Evolutionary conservation across 2,888 invertebrate species (phyloP), one percentile per base, ranked within the genome.

Genomic region (Idaea straminata): DNA sequence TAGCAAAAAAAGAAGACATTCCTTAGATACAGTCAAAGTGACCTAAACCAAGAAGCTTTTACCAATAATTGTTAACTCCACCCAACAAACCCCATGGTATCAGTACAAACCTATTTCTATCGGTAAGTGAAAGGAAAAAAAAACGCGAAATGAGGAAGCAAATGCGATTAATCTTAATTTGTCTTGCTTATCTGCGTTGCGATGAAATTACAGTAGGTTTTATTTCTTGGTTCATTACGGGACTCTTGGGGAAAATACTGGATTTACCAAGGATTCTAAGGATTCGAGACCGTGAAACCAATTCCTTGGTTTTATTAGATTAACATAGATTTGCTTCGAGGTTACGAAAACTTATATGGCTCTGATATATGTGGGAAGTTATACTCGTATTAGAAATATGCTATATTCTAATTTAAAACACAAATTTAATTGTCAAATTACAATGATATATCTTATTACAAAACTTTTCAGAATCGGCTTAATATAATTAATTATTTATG

Each of bases 111-210:
- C 47, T 13, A 13, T 47, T 13, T 47, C 13, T 13, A 47, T 47
- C 47, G 47, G 47, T 47, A 47, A 47, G 47, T 47, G 47, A 47
- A 47, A 47, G 47, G n/a, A n/a, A 60, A 67, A 63, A 68, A 35
- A 62, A 67, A 70, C 68, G 68, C 68, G 66, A 73, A 70, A 66
- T 70, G 69, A 69, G 68, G 68, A 59, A 65, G 66, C 65, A 66
- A 71, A 67, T 68, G 66, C 62, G 68, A 72, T 74, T 72, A 71
- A 76, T 76, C 74, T 74, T 74, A 76, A 76, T 76, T 73, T 74
- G 72, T 74, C 73, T 73, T 70, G 70, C 74, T 72, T 75, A 72
- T 72, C 73, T 73, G 64, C 57, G 66, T 60, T 65, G 15, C 66
- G 61, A 71, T 73, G 71, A 66, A 72, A 71, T 72, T 66, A 69